Conservation (phyloP, 2,113 vertebrate genomes). For the Paracyprichromis sp. region DNA sequence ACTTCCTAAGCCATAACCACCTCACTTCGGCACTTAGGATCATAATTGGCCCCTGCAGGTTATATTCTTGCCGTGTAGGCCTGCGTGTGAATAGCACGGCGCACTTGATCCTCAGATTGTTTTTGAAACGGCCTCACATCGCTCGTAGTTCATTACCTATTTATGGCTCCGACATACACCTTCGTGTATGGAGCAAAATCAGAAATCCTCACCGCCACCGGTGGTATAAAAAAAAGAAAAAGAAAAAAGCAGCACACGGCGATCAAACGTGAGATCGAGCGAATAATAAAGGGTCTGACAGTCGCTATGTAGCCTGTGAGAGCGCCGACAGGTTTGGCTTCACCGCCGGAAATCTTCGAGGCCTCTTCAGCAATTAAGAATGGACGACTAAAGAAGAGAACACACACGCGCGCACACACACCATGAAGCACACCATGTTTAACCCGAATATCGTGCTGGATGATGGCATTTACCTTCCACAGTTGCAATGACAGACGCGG, state of each 20-base stretch:
- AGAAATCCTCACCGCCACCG: not conserved
- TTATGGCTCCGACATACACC: conserved; percentile 62
- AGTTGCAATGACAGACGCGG: conserved; percentile 99
- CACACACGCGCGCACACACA: not conserved
- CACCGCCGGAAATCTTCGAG: conserved; percentile 54
- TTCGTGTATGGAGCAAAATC: conserved; percentile 56
- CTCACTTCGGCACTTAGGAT: not conserved
- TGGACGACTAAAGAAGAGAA: not conserved
- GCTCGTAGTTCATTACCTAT: conserved; percentile 55
- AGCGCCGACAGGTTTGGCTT: conserved; percentile 3
- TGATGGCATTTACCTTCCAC: conserved; percentile 88
- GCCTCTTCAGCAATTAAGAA: conserved; percentile 57
- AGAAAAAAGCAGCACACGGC: not conserved
- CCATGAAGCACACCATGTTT: not conserved
- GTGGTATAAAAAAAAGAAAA: not conserved
- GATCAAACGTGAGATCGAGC: not conserved
- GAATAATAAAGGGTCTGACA: not conserved
- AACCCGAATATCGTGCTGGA: conserved; percentile 7
- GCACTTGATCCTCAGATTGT: conserved; percentile 61
- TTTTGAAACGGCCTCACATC: conserved; percentile 33
- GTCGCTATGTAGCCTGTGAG: not conserved
- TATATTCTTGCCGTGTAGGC: not conserved
- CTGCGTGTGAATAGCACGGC: not conserved
- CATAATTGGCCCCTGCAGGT: conserved; percentile 5
- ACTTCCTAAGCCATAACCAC: conserved; percentile 4